Evolutionary conservation across 2,888 invertebrate species (phyloP).

Genomic region (Pandemis cinnamomeana): DNA sequence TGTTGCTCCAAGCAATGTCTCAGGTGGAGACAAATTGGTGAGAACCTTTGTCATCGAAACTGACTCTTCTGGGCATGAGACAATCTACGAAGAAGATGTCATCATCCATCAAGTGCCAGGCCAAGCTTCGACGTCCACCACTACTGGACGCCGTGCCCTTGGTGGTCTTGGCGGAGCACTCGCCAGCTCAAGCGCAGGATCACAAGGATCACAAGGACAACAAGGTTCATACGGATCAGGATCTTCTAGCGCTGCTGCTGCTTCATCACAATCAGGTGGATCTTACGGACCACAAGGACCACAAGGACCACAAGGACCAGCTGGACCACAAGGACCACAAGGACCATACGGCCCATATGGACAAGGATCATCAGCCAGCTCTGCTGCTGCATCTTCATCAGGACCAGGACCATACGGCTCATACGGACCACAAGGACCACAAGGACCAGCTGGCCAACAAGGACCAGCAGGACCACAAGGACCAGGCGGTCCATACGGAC

Average conservation of each 20-base stretch:
- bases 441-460: constrained; percentile 1
- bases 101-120: constrained; percentile 54
- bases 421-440: constrained; percentile 24
- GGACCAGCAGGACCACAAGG: constrained; percentile 10
- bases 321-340: constrained; percentile 6
- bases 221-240: not conserved
- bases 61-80: constrained; percentile 59
- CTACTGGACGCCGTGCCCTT: constrained; percentile 22
- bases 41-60: constrained; percentile 53
- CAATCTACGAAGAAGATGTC: constrained; percentile 63
- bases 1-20: constrained; percentile 42
- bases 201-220: constrained; percentile 6
- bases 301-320: not conserved
- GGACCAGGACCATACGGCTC: constrained; percentile 28
- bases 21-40: constrained; percentile 52
- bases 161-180: too few species aligned
- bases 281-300: constrained; percentile 20
- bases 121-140: constrained; percentile 14
- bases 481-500: constrained; percentile 1
- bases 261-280: not conserved
- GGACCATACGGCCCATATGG: not conserved
- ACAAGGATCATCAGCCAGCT: constrained; percentile 2
- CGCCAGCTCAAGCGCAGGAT: constrained; percentile 1
- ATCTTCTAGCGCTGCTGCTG: too few species aligned
- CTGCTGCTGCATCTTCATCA: too few species aligned